Percentiles rank a stretch among this genome's conserved stretches.
Evolutionary conservation across 1,140 invertebrate genomes (phyloP).

Genomic region (Drosophila grimshawi): DNA sequence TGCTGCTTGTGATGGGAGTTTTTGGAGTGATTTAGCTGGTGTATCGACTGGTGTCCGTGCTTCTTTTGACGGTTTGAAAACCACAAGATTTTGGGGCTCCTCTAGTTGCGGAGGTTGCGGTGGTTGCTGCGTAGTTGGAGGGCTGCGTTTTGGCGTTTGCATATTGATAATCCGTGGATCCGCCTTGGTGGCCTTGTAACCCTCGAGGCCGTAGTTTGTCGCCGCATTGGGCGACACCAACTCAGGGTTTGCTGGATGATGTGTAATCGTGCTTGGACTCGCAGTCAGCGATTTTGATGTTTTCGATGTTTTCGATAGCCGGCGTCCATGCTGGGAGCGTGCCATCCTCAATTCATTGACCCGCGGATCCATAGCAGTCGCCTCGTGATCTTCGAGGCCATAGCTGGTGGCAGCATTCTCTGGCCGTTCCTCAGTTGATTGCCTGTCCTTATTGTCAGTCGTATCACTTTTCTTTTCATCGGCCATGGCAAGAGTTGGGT

Average conservation of each 20-base stretch:
- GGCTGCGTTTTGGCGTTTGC: neutral
- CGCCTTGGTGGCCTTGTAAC: slow-evolving; percentile 8
- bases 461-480: slow-evolving; percentile 1
- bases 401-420: slow-evolving; percentile 52
- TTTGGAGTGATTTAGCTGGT: no score
- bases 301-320: neutral
- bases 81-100: no score
- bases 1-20: no score
- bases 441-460: neutral
- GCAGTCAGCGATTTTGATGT: neutral
- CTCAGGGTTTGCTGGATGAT: neutral
- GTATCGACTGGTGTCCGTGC: no score
- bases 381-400: slow-evolving; percentile 56
- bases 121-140: neutral
- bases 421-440: neutral
- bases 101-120: no score
- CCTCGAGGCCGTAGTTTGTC: slow-evolving; percentile 28
- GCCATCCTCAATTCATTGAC: slow-evolving; percentile 28
- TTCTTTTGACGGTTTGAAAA: no score
- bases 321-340: neutral
- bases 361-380: slow-evolving; percentile 52
- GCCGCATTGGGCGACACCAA: slow-evolving; percentile 23
- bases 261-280: neutral
- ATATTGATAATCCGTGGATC: slow-evolving; percentile 20
- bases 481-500: slow-evolving; percentile 27